Evolutionary conservation across 2,888 invertebrate genomes (phyloP), one percentile per base, ranked within the genome.

Genomic region (Caenorhabditis sulstoni): DNA sequence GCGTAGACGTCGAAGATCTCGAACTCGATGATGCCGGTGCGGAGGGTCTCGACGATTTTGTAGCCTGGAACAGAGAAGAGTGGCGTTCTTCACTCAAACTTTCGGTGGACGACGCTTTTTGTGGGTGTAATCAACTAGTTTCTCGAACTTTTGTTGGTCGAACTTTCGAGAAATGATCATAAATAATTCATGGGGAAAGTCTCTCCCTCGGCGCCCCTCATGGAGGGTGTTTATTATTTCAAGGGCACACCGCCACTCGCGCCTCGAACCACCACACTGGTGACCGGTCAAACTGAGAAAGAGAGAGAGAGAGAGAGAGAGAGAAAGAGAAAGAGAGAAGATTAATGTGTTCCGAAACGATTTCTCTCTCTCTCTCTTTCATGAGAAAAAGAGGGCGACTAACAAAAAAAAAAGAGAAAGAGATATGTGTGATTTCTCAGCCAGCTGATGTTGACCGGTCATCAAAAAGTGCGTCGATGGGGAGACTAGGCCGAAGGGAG

Each of bases 11-110:
- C 93, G 91, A 97, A 99, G 67, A 96, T 92, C 1, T 93, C 92
- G 50, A 96, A 94, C 90, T 97, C 96, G 83, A 98, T 92, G 83
- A 99, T 97, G 55, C 97, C 97, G 91, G 97, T 97, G 45, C 99
- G 93, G 94, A 99, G 96, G 5, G 98, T 99, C 91, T 97, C 97
- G 39, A 97, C 97, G 52, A 99, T 98, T 79, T 89, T 92, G 91
- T 95, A 95, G 57, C 96, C 96, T 92, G 85, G 37, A 87, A 82
- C 22, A n/a, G n/a, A n/a, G n/a, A n/a, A n/a, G n/a, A n/a, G n/a
- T n/a, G n/a, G n/a, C n/a, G n/a, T n/a, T n/a, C n/a, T n/a, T n/a
- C n/a, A n/a, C n/a, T n/a, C n/a, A n/a, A n/a, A n/a, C n/a, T n/a
- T n/a, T n/a, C n/a, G n/a, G n/a, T n/a, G n/a, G n/a, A n/a, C n/a